Conservation (phyloP, 2,888 invertebrate species). For the Pammene fasciana region DNA sequence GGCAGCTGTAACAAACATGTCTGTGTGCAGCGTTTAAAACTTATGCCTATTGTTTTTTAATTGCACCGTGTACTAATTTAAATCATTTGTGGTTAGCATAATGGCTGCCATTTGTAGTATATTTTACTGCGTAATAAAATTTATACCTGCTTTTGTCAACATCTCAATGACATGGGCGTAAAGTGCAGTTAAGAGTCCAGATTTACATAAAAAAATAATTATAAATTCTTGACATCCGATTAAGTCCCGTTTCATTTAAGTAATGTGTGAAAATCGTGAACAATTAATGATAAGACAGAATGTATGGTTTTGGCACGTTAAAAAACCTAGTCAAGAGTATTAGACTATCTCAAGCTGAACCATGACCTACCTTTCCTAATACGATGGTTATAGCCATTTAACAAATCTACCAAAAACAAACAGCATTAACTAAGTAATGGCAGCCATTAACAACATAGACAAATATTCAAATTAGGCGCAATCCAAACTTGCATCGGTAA, state of each 20-base stretch:
- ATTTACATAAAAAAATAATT: slow-evolving; percentile 2
- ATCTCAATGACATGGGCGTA: too few relatives aligned
- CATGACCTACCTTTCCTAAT: slow-evolving; percentile 5
- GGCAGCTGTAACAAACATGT: slow-evolving; percentile 1
- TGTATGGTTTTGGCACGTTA: background rate
- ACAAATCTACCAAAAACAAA: slow-evolving; percentile 32
- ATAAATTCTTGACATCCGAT: background rate
- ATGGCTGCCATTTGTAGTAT: too few relatives aligned
- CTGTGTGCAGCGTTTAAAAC: background rate
- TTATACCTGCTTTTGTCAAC: too few relatives aligned
- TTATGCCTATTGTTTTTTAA: too few relatives aligned
- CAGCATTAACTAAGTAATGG: slow-evolving; percentile 35
- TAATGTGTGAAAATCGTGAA: background rate
- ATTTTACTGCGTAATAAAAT: too few relatives aligned
- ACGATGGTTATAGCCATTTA: slow-evolving; percentile 20
- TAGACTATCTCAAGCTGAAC: background rate
- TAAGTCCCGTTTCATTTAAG: slow-evolving; percentile 10
- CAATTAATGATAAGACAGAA: background rate
- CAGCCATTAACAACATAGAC: slow-evolving; percentile 36
- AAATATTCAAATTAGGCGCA: slow-evolving; percentile 43
- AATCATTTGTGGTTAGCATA: too few relatives aligned
- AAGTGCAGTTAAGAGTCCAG: too few relatives aligned
- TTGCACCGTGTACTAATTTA: too few relatives aligned
- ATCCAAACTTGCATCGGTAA: slow-evolving; percentile 51
- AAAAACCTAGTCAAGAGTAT: background rate